These are phyloP conservation scores for Phalera bucephala DNA, from an alignment of 2,888 invertebrate species.

Conservation along the genomic window DNA sequence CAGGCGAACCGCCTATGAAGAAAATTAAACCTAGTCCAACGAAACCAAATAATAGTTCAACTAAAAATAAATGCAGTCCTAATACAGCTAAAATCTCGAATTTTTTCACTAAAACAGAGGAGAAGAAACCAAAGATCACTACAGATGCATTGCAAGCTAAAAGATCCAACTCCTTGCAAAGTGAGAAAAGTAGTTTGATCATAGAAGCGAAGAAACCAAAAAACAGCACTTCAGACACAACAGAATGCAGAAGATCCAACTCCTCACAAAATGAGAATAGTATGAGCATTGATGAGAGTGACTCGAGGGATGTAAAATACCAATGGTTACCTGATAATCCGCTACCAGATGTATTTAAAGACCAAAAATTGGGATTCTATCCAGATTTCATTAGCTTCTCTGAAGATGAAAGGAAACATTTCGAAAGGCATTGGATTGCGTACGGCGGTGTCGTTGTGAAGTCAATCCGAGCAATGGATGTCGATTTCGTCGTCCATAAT, in stretches of 20 bases:
- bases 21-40: conserved; percentile 52
- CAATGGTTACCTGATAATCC: conserved; percentile 52
- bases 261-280: conserved; percentile 6
- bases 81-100: conserved; percentile 14
- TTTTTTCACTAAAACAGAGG: conserved; percentile 21
- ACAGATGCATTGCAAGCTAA: neutral
- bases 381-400: conserved; percentile 72
- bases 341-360: conserved; percentile 60
- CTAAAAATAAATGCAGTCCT: conserved; percentile 10
- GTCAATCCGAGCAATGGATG: conserved; percentile 51
- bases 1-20: conserved; percentile 45
- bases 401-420: conserved; percentile 56
- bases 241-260: conserved; percentile 1
- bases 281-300: conserved; percentile 21
- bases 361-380: conserved; percentile 65
- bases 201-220: conserved; percentile 16
- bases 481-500: conserved; percentile 65
- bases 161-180: neutral
- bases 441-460: conserved; percentile 80
- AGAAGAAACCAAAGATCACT: conserved; percentile 4
- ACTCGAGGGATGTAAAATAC: conserved; percentile 16
- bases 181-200: conserved; percentile 16
- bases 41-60: conserved; percentile 43
- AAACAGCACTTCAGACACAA: conserved; percentile 14
- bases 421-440: conserved; percentile 85